Evolutionary conservation across 2,113 vertebrate species (phyloP), one percentile per base, ranked within the genome.

Genomic region (Cyanoliseus patagonus): DNA sequence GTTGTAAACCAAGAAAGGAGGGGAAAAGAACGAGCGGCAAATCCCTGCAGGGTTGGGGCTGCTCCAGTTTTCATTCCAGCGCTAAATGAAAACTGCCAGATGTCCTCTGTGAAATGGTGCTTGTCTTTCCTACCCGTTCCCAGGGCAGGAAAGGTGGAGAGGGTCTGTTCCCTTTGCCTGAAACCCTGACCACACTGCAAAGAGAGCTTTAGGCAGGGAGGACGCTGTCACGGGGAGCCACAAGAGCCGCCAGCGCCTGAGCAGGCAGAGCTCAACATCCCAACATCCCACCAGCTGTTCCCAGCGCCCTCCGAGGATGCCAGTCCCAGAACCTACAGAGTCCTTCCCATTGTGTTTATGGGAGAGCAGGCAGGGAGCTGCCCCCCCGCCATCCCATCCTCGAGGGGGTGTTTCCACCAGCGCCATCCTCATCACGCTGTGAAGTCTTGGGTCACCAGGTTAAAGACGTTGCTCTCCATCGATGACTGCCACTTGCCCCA

Each of bases 401-500:
- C 1, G 1, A 44, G 31, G 55, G 20, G 16, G 9, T 30, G 19
- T 33, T 31, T 69, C 31, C 24, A 33, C 13, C 33, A 5, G 3
- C 0, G 0, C 31, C 2, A 1, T 8, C 35, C 83, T 8, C 2
- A 0, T 97, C 88, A 98, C 0, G 96, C 94, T 3, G 95, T 96
- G 55, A 95, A 98, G 64, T 98, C 97, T 72, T 98, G 97, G 3
- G 96, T 97, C 6, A 33, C 97, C 80, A 97, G 93, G 90, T 98
- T 97, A 75, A 98, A 96, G 41, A 88, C 83, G 4, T 96, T 98
- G 66, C 88, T 97, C 70, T 97, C 97, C 39, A 93, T 96, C 81
- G 96, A 94, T 0, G 93, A 94, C 30, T 95, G 74, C 86, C 93
- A 98, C 37, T 91, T 97, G 66, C 92, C 95, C 94, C 98, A 89